Evolutionary conservation across 2,888 invertebrate species (phyloP).

Genomic region (Sarcophaga caerulescens): DNA sequence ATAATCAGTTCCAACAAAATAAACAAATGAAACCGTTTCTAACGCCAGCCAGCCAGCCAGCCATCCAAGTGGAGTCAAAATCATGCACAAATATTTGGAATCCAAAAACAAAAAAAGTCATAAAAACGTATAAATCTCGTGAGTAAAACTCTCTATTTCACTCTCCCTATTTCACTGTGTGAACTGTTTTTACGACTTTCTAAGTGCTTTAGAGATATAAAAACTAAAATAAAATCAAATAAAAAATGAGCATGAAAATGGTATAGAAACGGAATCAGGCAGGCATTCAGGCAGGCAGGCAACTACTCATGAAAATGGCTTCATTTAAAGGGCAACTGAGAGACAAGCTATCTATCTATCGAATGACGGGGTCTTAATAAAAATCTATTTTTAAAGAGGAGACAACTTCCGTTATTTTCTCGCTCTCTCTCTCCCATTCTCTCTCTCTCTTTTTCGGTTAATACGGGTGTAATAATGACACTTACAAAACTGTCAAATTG

Average conservation of each 20-base stretch:
- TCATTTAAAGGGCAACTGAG: conserved; percentile 40
- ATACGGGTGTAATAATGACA: conserved; percentile 72
- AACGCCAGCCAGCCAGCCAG: not conserved
- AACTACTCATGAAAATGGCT: conserved; percentile 32
- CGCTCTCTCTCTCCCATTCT: not conserved
- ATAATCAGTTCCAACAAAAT: conserved; percentile 48
- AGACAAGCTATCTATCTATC: not conserved
- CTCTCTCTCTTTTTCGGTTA: not conserved
- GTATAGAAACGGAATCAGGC: not conserved
- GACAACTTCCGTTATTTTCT: conserved; percentile 56
- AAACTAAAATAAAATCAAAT: conserved; percentile 56
- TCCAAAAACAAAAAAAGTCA: not conserved
- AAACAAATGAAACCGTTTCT: conserved; percentile 1
- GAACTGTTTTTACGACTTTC: conserved; percentile 77
- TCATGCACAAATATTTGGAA: conserved; percentile 55
- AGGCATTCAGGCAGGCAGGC: not conserved
- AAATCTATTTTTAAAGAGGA: not conserved
- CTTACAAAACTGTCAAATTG: conserved; percentile 76
- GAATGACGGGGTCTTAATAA: not conserved
- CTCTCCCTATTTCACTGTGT: conserved; percentile 10
- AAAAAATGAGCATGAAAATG: conserved; percentile 27
- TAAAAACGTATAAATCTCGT: conserved; percentile 52
- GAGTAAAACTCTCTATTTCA: conserved; percentile 17
- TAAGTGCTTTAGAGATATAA: conserved; percentile 71
- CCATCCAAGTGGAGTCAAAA: conserved; percentile 39